Conservation (phyloP, 2,888 invertebrate species). For the Drosophila heteroneura region DNA sequence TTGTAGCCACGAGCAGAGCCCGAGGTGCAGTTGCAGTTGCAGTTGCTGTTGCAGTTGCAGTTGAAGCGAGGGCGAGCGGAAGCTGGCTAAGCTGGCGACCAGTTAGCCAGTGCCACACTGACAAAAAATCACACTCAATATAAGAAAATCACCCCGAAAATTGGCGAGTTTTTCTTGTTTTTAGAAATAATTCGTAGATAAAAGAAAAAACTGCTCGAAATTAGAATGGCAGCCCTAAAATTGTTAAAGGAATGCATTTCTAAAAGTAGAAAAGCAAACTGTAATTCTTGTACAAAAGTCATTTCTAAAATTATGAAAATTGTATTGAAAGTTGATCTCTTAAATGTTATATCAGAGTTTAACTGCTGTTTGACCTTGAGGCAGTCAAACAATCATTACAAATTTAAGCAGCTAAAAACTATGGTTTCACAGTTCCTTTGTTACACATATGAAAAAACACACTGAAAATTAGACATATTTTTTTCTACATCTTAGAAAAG, state of each 20-base stretch:
- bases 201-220: background rate
- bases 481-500: background rate
- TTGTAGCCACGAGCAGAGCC: conserved; percentile 70
- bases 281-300: no score
- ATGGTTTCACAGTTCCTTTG: background rate
- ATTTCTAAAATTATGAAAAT: background rate
- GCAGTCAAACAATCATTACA: background rate
- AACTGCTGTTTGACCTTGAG: background rate
- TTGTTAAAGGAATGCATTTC: no score
- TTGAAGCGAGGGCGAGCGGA: conserved; percentile 53
- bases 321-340: background rate
- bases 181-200: background rate
- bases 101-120: conserved; percentile 39
- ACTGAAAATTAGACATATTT: background rate
- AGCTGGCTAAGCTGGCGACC: conserved; percentile 55
- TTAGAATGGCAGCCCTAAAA: no score
- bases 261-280: background rate
- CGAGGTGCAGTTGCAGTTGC: conserved; percentile 2
- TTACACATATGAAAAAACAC: background rate
- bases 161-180: background rate
- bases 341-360: no score
- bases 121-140: background rate
- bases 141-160: no score
- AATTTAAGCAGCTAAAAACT: background rate
- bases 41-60: background rate